Percentiles rank a stretch among this genome's conserved stretches.
phyloP scores from a whole-genome alignment of 2,113 vertebrate species.

The Acanthisitta chloris region DNA sequence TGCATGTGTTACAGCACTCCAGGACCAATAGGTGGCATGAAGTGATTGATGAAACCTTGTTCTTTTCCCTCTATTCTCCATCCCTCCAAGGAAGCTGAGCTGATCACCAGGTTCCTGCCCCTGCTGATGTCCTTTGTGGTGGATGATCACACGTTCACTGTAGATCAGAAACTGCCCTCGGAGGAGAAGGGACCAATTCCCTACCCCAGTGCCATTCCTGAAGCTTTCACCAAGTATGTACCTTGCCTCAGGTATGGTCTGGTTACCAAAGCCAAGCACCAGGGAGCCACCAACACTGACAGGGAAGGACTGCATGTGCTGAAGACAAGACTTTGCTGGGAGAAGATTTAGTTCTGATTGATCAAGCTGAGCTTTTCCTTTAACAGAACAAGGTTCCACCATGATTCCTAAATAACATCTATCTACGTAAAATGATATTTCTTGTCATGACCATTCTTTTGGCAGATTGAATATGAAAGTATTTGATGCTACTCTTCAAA shows the following conservation, averaged over 20 bases:
- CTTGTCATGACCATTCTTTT: neutral
- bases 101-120: constrained; percentile 93
- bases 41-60: neutral
- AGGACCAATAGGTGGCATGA: neutral
- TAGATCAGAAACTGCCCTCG: constrained; percentile 91
- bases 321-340: neutral
- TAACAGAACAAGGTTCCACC: neutral
- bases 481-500: neutral
- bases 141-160: constrained; percentile 90
- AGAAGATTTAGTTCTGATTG: neutral
- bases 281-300: neutral
- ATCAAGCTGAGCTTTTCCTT: neutral
- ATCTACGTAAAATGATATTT: neutral
- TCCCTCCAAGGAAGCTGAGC: constrained; percentile 82
- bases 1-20: neutral
- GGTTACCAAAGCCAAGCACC: neutral
- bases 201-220: constrained; percentile 86
- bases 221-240: constrained; percentile 85
- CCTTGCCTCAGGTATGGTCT: neutral
- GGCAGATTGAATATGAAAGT: neutral
- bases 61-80: neutral
- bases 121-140: constrained; percentile 95
- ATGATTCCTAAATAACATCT: neutral
- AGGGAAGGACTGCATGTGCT: neutral
- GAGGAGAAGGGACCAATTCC: constrained; percentile 85